Conservation (phyloP, 2,113 vertebrate genomes). For the Tachysurus vachellii region DNA sequence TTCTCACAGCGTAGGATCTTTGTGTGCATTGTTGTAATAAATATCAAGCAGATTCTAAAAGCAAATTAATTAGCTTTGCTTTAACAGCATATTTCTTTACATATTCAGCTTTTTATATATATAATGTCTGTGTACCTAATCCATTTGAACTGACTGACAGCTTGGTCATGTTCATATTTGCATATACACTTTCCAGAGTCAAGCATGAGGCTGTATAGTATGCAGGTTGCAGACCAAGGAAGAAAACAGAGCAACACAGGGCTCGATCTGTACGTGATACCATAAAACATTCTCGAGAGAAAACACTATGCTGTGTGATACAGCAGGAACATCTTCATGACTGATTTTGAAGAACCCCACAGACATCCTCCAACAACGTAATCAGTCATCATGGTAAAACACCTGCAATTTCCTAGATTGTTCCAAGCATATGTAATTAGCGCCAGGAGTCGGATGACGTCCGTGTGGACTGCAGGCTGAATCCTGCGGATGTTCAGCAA, state of each 20-base stretch:
- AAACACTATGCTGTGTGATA: conserved; percentile 3
- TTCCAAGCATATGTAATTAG: conserved; percentile 49
- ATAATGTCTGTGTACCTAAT: conserved; percentile 7
- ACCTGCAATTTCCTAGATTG: conserved; percentile 49
- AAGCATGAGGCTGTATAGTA: neutral
- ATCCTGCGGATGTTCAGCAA: neutral
- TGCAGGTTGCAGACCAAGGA: neutral
- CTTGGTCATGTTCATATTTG: neutral
- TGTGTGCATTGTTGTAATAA: conserved; percentile 24
- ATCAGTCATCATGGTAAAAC: conserved; percentile 54
- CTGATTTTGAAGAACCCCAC: conserved; percentile 48
- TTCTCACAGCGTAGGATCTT: neutral
- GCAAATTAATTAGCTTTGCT: conserved; percentile 38
- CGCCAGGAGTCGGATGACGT: conserved; percentile 1
- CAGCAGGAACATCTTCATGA: conserved; percentile 34
- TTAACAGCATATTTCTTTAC: neutral
- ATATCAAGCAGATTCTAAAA: conserved; percentile 7
- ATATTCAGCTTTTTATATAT: neutral
- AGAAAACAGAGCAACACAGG: neutral
- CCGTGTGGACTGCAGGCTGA: neutral
- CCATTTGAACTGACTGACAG: neutral
- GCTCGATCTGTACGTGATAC: neutral
- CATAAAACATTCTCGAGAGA: neutral
- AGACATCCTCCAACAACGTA: conserved; percentile 48
- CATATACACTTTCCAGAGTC: neutral